Base-by-base conservation (phyloP, 1,140 invertebrate species). In the Riptortus pedestris region DNA sequence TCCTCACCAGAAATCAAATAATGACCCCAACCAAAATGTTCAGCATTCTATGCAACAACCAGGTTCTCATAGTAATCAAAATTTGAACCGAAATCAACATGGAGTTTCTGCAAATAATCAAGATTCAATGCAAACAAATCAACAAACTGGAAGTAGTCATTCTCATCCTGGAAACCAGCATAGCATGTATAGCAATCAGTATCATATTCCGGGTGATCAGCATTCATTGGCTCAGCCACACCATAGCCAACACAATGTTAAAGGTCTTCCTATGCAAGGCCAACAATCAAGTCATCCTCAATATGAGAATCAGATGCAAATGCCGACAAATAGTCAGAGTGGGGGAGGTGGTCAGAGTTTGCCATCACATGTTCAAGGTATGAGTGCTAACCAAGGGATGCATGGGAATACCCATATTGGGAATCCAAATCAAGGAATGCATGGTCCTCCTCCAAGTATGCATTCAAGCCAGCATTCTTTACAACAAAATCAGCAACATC, bases 171-270 rank as follows among this genome's bases (percentile, higher is more conserved):
- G 24, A 16, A 55, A 55, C 14, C 51, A 55, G 51, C 43, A 55
- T 63, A 29, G 24, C 9, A 7, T 22, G 7, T 33, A 52, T 63
- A 26, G 20, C 22, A 48, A 63, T 55, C 51, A 31, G 20, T 48
- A 55, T 55, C 51, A 57, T n/a, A 26, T 55, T 20, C 29, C 18
- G 16, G 29, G 29, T 20, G 18, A 43, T 4, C 59, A 60, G 26
- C 29, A 60, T 7, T 9, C 16, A 16, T 11, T 16, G 16, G n/a
- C n/a, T n/a, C n/a, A n/a, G n/a, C n/a, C n/a, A n/a, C n/a, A n/a
- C n/a, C n/a, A n/a, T n/a, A n/a, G n/a, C 16, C 57, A 59, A 59
- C 52, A 59, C 24, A 2, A 5, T 26, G 11, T 47, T 55, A 18
- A 55, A 55, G 51, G 51, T 24, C 18, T 26, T 55, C 51, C 2